Evolutionary conservation across 37 sponge, comb jelly and placozoan genomes (phyloP), one percentile per base, ranked within the genome.

Genomic region (Agelas oroides): DNA sequence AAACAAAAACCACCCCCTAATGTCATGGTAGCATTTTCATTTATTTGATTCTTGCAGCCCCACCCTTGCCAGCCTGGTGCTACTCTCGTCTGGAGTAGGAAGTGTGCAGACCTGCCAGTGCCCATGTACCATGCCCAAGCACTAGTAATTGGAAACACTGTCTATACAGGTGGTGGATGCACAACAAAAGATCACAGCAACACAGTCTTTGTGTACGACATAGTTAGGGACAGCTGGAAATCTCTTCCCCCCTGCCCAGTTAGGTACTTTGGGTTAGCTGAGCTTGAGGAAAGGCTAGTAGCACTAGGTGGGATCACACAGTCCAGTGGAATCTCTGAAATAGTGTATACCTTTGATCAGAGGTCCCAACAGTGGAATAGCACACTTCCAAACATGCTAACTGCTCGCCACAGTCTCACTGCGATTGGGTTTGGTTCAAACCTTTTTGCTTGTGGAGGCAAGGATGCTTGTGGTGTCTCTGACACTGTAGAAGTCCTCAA

Each of bases 121-220:
- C 55, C 46, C 75, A 75, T 75, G 75, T 53, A 33, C 75, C 28
- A 30, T 12, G 75, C 68, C 30, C 75, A 75, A n/a, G 75, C 75
- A 15, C 27, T 41, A 12, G 32, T 55, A 13, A 32, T 75, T 15
- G 55, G 28, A 30, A 32, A 55, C 55, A 19, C 11, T 25, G 75
- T 75, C 55, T 75, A 75, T 56, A 14, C 53, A 13, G 75, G 75
- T 23, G 57, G 75, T 11, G 75, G 75, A 3, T 53, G 30, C 16
- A 33, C 78, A n/a, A 34, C 24, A 61, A 36, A 61, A 46, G 63
- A 34, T 13, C 19, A 30, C 36, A 30, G 33, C 13, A 56, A 28
- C 15, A 28, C n/a, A 17, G 40, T 75, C 21, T 54, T 75, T 55
- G 54, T 17, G 15, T 75, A 75, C 58, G 53, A 55, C 58, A 12